Conservation (phyloP, 2,113 vertebrate species). For the Opisthocomus hoazin region DNA sequence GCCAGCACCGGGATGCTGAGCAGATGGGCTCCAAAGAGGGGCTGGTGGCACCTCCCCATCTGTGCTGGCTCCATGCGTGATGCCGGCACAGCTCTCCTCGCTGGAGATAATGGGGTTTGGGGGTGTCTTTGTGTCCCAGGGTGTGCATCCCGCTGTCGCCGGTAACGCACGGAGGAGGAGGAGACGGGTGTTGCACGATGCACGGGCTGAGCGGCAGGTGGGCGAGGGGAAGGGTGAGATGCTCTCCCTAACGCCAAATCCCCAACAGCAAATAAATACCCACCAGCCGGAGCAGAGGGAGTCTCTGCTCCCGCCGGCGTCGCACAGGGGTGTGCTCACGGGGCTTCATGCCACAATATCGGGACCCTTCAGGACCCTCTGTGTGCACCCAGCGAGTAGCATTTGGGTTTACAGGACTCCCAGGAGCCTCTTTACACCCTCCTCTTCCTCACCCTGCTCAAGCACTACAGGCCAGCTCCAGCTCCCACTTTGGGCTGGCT, state of each 20-base stretch:
- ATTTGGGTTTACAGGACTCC: background rate
- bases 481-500: background rate
- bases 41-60: background rate
- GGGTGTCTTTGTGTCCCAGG: background rate
- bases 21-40: background rate
- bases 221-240: background rate
- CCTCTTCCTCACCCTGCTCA: background rate
- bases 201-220: fast-evolving
- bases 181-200: background rate
- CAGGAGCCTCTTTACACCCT: background rate
- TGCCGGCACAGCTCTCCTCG: background rate
- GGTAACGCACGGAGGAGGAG: background rate
- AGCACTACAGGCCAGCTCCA: background rate
- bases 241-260: fast-evolving
- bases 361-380: background rate
- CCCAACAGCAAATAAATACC: background rate
- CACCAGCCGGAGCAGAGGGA: background rate
- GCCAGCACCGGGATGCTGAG: background rate
- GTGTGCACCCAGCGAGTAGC: background rate
- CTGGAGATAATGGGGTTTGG: background rate
- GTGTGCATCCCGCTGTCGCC: background rate
- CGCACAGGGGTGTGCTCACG: fast-evolving
- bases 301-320: background rate
- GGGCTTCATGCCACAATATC: background rate
- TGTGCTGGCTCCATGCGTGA: background rate